Conservation (phyloP, 2,113 vertebrate genomes). For the Elephantulus edwardii region DNA sequence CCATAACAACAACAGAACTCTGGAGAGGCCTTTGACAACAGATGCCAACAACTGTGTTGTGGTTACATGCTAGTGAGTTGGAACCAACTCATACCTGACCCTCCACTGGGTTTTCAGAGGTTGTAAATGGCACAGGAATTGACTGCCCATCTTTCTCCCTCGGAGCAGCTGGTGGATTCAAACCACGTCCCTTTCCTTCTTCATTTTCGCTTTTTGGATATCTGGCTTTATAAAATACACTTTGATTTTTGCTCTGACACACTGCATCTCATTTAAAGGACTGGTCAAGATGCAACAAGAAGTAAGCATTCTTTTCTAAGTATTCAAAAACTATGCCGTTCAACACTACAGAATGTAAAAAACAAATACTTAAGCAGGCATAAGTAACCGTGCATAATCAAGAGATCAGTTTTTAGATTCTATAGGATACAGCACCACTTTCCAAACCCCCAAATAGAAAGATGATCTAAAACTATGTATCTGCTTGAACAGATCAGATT, state of each 20-base stretch:
- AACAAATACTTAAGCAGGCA: neutral
- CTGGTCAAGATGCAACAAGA: constrained; percentile 7
- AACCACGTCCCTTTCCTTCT: too few species aligned
- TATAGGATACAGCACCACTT: neutral
- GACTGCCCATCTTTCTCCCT: too few species aligned
- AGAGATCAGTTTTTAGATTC: neutral
- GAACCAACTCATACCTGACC: too few species aligned
- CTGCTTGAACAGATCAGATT: neutral
- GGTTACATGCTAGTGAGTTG: too few species aligned
- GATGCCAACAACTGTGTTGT: too few species aligned
- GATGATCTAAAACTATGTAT: neutral
- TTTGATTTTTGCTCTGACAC: neutral
- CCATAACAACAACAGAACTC: too few species aligned
- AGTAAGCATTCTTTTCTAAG: constrained; percentile 12
- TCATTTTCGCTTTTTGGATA: neutral
- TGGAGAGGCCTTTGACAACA: too few species aligned
- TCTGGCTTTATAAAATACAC: constrained; percentile 32
- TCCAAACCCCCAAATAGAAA: neutral
- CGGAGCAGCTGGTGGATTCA: too few species aligned
- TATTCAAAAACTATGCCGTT: neutral
- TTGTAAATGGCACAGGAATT: too few species aligned
- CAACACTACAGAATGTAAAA: neutral
- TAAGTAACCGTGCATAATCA: neutral
- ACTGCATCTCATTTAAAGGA: constrained; percentile 28
- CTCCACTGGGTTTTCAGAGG: too few species aligned